These are phyloP conservation scores for Ophraella communa DNA, from an alignment of 2,888 invertebrate genomes.

Conservation along the genomic window DNA sequence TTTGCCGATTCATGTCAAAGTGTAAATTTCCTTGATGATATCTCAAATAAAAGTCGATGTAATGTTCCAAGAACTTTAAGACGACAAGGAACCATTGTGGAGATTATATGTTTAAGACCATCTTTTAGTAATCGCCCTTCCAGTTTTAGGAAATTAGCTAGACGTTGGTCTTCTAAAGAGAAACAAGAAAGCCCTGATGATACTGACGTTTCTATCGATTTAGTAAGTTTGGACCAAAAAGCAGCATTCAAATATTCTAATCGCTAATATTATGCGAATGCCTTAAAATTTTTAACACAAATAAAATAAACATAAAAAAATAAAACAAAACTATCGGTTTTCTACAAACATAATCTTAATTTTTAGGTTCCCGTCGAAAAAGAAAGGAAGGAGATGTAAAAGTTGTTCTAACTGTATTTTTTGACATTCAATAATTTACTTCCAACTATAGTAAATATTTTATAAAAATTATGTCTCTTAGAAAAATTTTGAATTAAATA, in stretches of 20 bases:
- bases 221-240: slow-evolving; percentile 8
- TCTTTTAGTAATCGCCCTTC: slow-evolving; percentile 63
- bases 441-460: neutral
- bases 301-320: too few relatives aligned
- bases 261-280: too few relatives aligned
- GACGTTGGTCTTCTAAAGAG: slow-evolving; percentile 43
- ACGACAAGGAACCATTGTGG: slow-evolving; percentile 21
- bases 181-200: slow-evolving; percentile 17
- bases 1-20: neutral
- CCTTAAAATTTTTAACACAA: too few relatives aligned
- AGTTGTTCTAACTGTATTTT: neutral
- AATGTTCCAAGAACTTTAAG: slow-evolving; percentile 2
- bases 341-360: neutral
- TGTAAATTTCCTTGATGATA: neutral
- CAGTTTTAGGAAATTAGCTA: slow-evolving; percentile 58
- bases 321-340: neutral
- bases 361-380: slow-evolving; percentile 1
- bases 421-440: neutral
- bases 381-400: neutral
- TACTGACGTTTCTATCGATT: neutral
- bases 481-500: neutral
- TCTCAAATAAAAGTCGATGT: neutral
- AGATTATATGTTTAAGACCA: slow-evolving; percentile 57
- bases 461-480: too few relatives aligned
- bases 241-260: too few relatives aligned